Conservation (phyloP, 1,140 invertebrate species). For the Philotrypesis tridentata region DNA sequence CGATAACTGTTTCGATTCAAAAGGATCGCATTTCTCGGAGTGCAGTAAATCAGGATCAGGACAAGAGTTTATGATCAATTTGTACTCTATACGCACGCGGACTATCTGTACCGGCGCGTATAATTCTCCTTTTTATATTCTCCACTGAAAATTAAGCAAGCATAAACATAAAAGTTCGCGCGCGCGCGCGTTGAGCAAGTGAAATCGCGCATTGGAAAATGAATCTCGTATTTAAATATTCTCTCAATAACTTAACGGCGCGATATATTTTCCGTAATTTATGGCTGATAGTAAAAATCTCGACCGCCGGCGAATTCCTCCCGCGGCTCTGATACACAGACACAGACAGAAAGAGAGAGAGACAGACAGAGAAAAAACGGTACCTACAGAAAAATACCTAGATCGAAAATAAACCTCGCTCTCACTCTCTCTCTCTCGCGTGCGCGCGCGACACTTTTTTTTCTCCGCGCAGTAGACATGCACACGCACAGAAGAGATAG, state of each 20-base stretch:
- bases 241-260: slow-evolving; percentile 32
- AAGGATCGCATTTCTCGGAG: too few species aligned
- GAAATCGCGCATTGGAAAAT: slow-evolving; percentile 25
- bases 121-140: background rate
- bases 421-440: too few species aligned
- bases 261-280: slow-evolving; percentile 38
- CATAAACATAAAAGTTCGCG: background rate
- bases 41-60: background rate
- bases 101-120: background rate
- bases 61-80: background rate
- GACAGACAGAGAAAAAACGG: background rate
- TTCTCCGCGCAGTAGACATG: too few species aligned
- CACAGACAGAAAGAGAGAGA: background rate
- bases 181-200: slow-evolving; percentile 1
- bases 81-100: background rate
- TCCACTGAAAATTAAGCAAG: slow-evolving; percentile 3
- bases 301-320: slow-evolving; percentile 20
- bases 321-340: background rate
- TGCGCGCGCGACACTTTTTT: slow-evolving; percentile 10
- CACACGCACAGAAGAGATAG: background rate
- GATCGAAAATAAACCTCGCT: background rate
- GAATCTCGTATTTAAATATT: slow-evolving; percentile 36
- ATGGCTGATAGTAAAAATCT: slow-evolving; percentile 31
- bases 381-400: background rate
- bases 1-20: too few species aligned